Evolutionary conservation across 1,140 invertebrate species (phyloP).

Genomic region (Pantala flavescens): DNA sequence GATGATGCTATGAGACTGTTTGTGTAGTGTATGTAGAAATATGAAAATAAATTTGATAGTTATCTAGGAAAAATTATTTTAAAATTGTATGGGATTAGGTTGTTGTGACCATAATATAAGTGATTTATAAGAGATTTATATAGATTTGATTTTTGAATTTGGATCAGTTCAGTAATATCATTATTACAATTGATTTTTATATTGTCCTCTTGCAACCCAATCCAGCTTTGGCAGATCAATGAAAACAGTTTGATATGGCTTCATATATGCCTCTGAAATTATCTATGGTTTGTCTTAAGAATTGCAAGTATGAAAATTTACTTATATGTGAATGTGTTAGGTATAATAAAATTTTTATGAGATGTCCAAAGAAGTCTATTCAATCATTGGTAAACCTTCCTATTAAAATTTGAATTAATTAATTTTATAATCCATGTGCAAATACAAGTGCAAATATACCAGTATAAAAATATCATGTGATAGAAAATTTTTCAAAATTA

Average conservation of each 20-base stretch:
- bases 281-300: background rate
- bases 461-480: no score
- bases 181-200: no score
- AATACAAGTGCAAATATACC: no score
- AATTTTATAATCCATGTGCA: no score
- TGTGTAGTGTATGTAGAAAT: background rate
- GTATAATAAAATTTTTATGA: slow-evolving; percentile 3
- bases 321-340: background rate
- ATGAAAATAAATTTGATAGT: slow-evolving; percentile 1
- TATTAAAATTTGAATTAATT: no score
- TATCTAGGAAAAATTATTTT: background rate
- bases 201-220: no score
- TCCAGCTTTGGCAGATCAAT: no score
- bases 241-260: no score
- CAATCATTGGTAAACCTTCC: background rate
- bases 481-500: no score
- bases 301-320: background rate
- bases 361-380: background rate
- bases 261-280: background rate
- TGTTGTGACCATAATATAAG: background rate
- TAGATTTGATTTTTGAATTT: background rate
- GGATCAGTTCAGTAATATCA: background rate
- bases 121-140: background rate
- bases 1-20: slow-evolving; percentile 9
- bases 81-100: background rate